These are phyloP conservation scores for Heliothis peltigera DNA, from an alignment of 2,888 invertebrate species.

Conservation along the genomic window DNA sequence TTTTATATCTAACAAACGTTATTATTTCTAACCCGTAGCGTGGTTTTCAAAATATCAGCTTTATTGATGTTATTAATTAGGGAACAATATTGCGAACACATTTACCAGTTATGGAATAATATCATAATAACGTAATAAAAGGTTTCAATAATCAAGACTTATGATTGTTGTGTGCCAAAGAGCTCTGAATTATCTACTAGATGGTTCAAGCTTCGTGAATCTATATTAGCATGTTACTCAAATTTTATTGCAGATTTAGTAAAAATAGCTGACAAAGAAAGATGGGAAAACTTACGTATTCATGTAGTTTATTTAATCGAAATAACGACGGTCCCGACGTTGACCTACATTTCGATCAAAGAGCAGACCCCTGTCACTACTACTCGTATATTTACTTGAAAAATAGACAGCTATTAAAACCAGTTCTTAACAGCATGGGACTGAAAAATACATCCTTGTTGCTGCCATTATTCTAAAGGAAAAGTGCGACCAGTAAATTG, in stretches of 20 bases:
- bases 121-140: neutral
- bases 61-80: constrained; percentile 19
- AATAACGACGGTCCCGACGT: constrained; percentile 50
- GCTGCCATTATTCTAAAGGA: constrained; percentile 45
- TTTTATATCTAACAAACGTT: constrained; percentile 56
- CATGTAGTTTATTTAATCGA: constrained; percentile 49
- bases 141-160: too few relatives aligned
- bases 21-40: constrained; percentile 31
- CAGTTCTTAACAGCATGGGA: constrained; percentile 42
- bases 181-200: too few relatives aligned
- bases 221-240: neutral
- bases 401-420: constrained; percentile 60
- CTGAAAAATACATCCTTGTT: constrained; percentile 55
- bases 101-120: too few relatives aligned
- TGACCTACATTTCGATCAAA: constrained; percentile 63
- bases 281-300: constrained; percentile 24
- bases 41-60: constrained; percentile 15
- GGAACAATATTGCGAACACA: neutral
- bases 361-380: constrained; percentile 49
- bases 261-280: constrained; percentile 21
- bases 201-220: too few relatives aligned
- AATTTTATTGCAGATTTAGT: neutral
- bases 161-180: too few relatives aligned
- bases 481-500: constrained; percentile 59
- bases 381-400: constrained; percentile 52